Conservation (phyloP, 2,113 vertebrate species). For the Arizona elegans region DNA sequence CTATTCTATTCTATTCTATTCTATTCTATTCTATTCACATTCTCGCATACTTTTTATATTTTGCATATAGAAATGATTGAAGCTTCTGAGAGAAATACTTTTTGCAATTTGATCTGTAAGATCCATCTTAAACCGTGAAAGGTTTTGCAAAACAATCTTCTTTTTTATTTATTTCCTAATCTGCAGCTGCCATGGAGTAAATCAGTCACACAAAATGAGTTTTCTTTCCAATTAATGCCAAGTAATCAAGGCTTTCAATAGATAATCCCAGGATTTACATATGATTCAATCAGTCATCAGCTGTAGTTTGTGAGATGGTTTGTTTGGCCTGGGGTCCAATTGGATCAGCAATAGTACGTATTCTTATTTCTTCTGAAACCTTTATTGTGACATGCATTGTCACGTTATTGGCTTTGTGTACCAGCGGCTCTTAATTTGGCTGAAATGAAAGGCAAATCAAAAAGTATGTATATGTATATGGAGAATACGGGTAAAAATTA, state of each 20-base stretch:
- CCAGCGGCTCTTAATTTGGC: not conserved
- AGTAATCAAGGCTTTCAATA: slow-evolving; percentile 9
- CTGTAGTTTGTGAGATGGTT: not conserved
- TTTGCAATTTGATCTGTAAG: not conserved
- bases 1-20: too few species aligned
- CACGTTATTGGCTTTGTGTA: not conserved
- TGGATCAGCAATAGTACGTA: not conserved
- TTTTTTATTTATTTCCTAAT: slow-evolving; percentile 3
- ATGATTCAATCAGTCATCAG: not conserved
- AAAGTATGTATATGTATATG: not conserved
- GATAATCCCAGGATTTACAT: slow-evolving; percentile 17
- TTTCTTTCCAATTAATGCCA: slow-evolving; percentile 21
- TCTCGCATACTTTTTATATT: not conserved
- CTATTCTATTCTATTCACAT: not conserved
- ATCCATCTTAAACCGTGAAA: not conserved
- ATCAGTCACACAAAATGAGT: slow-evolving; percentile 16
- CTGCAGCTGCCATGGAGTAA: not conserved
- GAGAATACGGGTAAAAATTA: not conserved
- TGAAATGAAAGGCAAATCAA: not conserved
- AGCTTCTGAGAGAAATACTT: not conserved
- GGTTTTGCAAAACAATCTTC: slow-evolving; percentile 2
- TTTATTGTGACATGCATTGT: not conserved
- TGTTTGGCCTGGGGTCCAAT: not conserved
- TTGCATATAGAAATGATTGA: not conserved
- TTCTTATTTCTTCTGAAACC: not conserved